A percentile compares a stretch with the other conserved stretches of the same genome.
Conservation (phyloP, 2,797 vertebrate species). For the Phataginus tricuspis region DNA sequence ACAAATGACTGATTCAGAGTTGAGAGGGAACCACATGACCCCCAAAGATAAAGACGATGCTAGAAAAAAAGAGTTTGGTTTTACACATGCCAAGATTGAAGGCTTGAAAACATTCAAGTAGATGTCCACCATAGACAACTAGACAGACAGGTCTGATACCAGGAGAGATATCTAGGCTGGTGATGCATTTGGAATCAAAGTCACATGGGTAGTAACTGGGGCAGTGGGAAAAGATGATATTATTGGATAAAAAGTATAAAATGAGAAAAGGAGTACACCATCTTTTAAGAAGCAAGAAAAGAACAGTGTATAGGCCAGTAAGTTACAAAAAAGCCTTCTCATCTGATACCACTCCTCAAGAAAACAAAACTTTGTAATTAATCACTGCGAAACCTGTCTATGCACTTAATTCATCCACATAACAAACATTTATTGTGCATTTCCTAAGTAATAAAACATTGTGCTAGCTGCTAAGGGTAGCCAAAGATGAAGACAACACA, state of each 20-base stretch:
- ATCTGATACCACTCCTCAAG: background rate
- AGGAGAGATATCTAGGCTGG: background rate
- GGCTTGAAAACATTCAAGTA: background rate
- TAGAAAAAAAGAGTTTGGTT: background rate
- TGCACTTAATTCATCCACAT: background rate
- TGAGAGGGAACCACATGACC: background rate
- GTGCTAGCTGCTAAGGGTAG: background rate
- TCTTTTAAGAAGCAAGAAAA: constrained; percentile 22
- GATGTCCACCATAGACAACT: background rate
- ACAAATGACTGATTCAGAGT: background rate
- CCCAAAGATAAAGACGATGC: background rate
- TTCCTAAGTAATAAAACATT: constrained; percentile 5
- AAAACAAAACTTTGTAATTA: background rate
- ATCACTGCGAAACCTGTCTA: background rate
- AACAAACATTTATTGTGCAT: background rate
- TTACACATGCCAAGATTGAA: background rate
- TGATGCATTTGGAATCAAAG: background rate
- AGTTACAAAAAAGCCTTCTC: background rate
- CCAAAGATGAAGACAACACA: background rate
- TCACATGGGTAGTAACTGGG: background rate
- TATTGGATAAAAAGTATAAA: background rate
- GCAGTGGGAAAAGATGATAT: background rate
- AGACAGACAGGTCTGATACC: background rate
- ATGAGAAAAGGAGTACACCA: background rate
- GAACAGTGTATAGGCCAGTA: background rate